Evolutionary conservation across 2,797 vertebrate species (phyloP).

Genomic region (Adrianichthys oophorus): DNA sequence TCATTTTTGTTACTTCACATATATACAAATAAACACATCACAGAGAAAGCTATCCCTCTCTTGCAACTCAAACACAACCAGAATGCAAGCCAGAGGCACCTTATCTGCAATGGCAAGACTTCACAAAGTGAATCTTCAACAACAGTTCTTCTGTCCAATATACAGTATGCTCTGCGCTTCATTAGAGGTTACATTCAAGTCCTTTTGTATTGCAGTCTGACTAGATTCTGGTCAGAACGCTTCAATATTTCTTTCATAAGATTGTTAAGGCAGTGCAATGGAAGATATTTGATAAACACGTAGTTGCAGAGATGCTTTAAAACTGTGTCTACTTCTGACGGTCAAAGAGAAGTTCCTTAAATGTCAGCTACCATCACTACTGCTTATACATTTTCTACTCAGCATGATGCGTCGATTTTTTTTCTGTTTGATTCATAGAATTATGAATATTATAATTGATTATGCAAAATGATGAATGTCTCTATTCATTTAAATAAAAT

Average conservation of each 20-base stretch:
- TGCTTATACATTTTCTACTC: constrained; percentile 54
- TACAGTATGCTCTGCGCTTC: constrained; percentile 32
- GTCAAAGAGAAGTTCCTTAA: constrained; percentile 56
- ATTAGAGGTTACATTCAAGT: constrained; percentile 71
- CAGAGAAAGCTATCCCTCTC: constrained; percentile 55
- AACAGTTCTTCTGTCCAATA: constrained; percentile 18
- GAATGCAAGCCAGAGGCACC: constrained; percentile 24
- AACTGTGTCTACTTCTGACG: constrained; percentile 69
- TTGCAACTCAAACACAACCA: constrained; percentile 44
- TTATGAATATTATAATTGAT: too few relatives aligned
- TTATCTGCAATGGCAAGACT: constrained; percentile 36
- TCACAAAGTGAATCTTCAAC: constrained; percentile 38
- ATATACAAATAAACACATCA: constrained; percentile 68
- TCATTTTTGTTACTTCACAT: constrained; percentile 29
- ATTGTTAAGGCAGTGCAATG: constrained; percentile 77
- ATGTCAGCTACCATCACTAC: constrained; percentile 62
- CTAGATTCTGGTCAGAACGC: constrained; percentile 31
- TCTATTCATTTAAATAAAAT: too few relatives aligned
- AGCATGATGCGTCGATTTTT: constrained; percentile 37
- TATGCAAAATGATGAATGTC: too few relatives aligned
- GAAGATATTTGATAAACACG: constrained; percentile 49
- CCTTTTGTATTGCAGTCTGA: constrained; percentile 48
- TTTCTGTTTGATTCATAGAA: constrained; percentile 39
- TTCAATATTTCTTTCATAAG: constrained; percentile 37
- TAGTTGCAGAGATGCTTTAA: constrained; percentile 47